A percentile compares a stretch with the other conserved stretches of the same genome.
These are phyloP conservation scores for Pristionchus maxplancki DNA, from an alignment of 2,888 invertebrate genomes.

Conservation along the genomic window DNA sequence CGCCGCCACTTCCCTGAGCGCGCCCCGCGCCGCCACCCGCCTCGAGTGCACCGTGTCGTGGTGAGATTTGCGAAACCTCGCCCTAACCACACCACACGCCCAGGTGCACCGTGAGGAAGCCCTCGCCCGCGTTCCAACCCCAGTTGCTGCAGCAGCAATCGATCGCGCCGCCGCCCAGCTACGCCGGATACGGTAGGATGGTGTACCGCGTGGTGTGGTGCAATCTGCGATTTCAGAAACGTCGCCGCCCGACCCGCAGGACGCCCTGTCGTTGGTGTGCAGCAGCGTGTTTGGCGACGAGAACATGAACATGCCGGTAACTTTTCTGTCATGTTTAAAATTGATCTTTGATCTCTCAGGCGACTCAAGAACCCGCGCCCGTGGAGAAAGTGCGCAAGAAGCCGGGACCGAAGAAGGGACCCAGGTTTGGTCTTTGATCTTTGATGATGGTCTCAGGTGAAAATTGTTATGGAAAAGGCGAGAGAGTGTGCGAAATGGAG, in stretches of 20 bases:
- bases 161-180: background rate
- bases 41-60: conserved; percentile 44
- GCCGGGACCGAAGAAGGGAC: conserved; percentile 32
- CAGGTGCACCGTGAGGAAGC: conserved; percentile 28
- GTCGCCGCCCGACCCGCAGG: conserved; percentile 22
- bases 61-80: background rate
- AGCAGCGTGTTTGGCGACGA: conserved; percentile 38
- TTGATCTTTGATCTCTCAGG: background rate
- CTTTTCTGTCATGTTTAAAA: background rate
- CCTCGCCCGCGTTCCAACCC: conserved; percentile 6
- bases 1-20: conserved; percentile 30
- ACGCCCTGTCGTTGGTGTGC: conserved; percentile 44
- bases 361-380: background rate
- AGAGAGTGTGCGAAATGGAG: too few relatives aligned
- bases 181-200: background rate
- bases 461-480: too few relatives aligned
- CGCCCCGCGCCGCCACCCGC: background rate
- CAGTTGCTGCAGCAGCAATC: background rate
- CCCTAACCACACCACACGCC: background rate
- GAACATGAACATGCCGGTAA: conserved; percentile 45
- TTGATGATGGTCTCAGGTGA: background rate
- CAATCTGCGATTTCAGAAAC: conserved; percentile 22
- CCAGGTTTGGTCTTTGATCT: background rate
- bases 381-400: background rate
- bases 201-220: background rate